Evolutionary conservation across 2,888 invertebrate species (phyloP), one percentile per base, ranked within the genome.

Genomic region (Carterocephalus palaemon): DNA sequence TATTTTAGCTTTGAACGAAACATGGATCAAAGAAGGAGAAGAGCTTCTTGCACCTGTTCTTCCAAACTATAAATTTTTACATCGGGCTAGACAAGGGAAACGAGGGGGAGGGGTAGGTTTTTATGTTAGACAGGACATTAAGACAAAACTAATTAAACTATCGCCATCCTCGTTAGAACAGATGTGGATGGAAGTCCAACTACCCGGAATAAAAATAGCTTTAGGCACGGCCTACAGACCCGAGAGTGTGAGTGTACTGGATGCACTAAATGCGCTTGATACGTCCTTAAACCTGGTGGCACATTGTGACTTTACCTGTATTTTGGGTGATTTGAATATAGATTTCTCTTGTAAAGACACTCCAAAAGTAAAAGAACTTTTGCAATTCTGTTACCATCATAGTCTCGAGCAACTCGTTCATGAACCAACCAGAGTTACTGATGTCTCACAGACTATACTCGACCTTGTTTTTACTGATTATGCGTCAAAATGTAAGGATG

Each of bases 101-200:
- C 19, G 19, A 3, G 19, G 53, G 0, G 52, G 53, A 5, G 52
- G 55, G 1, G n/a, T n/a, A n/a, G n/a, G n/a, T n/a, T n/a, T n/a
- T n/a, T n/a, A n/a, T n/a, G n/a, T n/a, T n/a, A n/a, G 52, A 51
- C 3, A 53, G 49, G 41, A 29, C 8, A 24, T 24, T 3, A 24
- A 3, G 3, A 3, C 8, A 9, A 1, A 6, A 5, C 5, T n/a
- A 3, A 6, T 4, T 4, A 4, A 1, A 7, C n/a, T 6, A 4
- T n/a, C 24, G n/a, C 1, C n/a, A 9, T 4, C 4, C 24, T 1
- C 24, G n/a, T n/a, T 8, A 3, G 4, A 24, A 6, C 1, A 4
- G n/a, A n/a, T n/a, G n/a, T n/a, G n/a, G n/a, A n/a, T n/a, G 4
- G 4, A 4, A 4, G 24, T 24, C 6, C 6, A 24, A n/a, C 24